Evolutionary conservation across 2,888 invertebrate genomes (phyloP).

Genomic region (Leptogaster cylindrica): DNA sequence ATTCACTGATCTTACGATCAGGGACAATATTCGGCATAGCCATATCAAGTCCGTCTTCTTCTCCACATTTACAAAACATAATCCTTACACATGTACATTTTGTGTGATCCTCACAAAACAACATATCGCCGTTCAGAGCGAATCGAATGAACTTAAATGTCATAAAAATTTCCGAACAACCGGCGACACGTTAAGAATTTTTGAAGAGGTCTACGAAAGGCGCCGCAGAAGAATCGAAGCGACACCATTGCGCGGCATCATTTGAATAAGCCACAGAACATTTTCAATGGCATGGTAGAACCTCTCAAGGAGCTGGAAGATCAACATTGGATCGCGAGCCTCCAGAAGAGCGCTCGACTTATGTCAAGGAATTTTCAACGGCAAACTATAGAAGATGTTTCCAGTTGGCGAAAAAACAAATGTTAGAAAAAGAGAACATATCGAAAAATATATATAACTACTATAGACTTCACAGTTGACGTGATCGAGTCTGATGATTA

Average conservation of each 20-base stretch:
- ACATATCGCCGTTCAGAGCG: too few relatives aligned
- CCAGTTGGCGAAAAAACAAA: too few relatives aligned
- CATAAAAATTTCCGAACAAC: conserved; percentile 22
- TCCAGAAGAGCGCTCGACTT: background rate
- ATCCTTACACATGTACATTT: too few relatives aligned
- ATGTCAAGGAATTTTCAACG: too few relatives aligned
- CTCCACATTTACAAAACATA: too few relatives aligned
- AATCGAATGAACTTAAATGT: conserved; percentile 3
- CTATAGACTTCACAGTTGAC: background rate
- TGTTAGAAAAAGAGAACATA: background rate
- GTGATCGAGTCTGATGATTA: too few relatives aligned
- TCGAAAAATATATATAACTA: background rate
- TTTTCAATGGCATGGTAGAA: background rate
- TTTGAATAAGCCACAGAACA: conserved; percentile 18
- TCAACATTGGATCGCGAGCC: background rate
- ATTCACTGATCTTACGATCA: conserved; percentile 35
- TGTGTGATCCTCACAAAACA: too few relatives aligned
- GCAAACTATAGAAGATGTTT: too few relatives aligned
- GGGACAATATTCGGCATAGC: too few relatives aligned
- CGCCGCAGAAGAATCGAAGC: conserved; percentile 1
- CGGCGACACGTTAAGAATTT: conserved; percentile 20
- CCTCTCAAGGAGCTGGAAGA: background rate
- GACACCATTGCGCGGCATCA: conserved; percentile 18
- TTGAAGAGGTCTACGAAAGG: conserved; percentile 12
- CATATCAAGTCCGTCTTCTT: too few relatives aligned